phyloP scores from a whole-genome alignment of 1,140 invertebrate genomes.

The Drosophila nasuta region DNA sequence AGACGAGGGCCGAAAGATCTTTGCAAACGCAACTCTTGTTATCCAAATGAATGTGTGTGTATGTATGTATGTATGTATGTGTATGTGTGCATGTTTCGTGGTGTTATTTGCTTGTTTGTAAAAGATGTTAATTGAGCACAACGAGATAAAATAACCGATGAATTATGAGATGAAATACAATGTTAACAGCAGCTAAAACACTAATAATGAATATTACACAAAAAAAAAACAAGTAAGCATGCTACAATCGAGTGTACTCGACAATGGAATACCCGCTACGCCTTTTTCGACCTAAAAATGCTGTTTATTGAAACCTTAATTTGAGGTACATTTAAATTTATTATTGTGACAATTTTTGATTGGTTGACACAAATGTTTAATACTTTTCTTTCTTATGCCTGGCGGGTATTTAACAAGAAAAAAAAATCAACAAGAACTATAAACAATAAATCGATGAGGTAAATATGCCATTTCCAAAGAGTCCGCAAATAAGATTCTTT shows the following conservation, averaged over 20 bases:
- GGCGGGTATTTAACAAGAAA: constrained; percentile 2
- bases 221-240: constrained; percentile 3
- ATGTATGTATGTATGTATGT: constrained; percentile 13
- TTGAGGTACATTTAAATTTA: no score
- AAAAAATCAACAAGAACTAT: constrained; percentile 19
- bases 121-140: constrained; percentile 45
- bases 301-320: no score
- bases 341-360: no score
- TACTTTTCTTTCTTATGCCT: no score
- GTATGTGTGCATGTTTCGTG: constrained; percentile 10
- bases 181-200: constrained; percentile 45
- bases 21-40: constrained; percentile 14
- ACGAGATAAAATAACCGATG: constrained; percentile 27
- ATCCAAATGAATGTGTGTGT: constrained; percentile 4
- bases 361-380: no score
- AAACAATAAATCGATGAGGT: constrained; percentile 6
- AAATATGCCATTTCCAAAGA: constrained; percentile 29
- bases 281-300: no score
- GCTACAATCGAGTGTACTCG: no score
- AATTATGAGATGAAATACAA: constrained; percentile 28
- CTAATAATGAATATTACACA: constrained; percentile 10
- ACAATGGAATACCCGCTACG: no score
- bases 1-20: constrained; percentile 22
- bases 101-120: constrained; percentile 21
- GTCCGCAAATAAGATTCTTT: background rate